Base-by-base conservation (phyloP, 2,888 invertebrate species). In the Acanthococcus lagerstroemiae region DNA sequence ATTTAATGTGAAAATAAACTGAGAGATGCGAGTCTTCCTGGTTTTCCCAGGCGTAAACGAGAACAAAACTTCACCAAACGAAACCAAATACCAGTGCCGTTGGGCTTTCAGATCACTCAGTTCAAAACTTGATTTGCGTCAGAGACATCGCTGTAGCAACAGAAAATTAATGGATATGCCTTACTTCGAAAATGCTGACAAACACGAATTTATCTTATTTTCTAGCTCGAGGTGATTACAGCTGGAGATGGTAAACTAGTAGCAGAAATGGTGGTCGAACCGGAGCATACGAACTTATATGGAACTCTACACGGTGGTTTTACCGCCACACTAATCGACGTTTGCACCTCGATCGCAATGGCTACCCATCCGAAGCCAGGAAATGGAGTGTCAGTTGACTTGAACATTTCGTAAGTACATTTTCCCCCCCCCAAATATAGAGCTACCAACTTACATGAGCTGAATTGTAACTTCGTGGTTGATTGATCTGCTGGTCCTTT, bases 241-340 rank as follows among this genome's bases (percentile, higher is more conserved):
- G 85, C 84, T 67, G 85, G 82, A 15, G 78, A 84, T 71, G 93
- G 93, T 1, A 80, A 79, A 57, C 85, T 89, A 74, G 75, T 80
- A 26, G 90, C 88, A 17, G 86, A 91, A 75, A 83, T 94, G 73
- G 82, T 81, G 71, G 84, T 94, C 0, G 80, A 37, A 37, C 52
- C 50, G 3, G 52, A 61, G 37, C 61, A 61, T 12, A 61, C 61
- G 4, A 66, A 66, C 24, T n/a, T 56, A 9, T 66, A 66, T 22
- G 66, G 66, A 46, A 45, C 48, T 12, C 46, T 66, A 17, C 66
- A 66, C 26, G 66, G 66, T 15, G 66, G 66, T 26, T 66, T 55
- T 56, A 66, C 46, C 12, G 66, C 66, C 15, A 56, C 66, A 6
- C n/a, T 66, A 19, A 46, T 66, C 21, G 66, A 66, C 56, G 30